phyloP scores from a whole-genome alignment of 2,113 vertebrate genomes.

The Rousettus leschenaultii region DNA sequence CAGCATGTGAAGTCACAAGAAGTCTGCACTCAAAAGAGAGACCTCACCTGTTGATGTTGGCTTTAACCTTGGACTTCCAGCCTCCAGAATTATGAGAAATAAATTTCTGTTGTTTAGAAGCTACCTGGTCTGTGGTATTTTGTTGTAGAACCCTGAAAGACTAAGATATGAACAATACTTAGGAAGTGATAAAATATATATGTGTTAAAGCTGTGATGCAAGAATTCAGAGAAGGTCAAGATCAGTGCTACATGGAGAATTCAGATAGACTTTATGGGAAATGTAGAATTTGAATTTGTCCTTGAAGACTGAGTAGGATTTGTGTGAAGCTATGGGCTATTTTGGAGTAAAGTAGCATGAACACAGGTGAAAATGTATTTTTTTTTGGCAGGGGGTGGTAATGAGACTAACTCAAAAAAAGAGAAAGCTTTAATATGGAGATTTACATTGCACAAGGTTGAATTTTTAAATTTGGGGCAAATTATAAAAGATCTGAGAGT shows the following conservation, averaged over 20 bases:
- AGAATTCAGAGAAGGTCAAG: background rate
- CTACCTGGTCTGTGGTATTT: background rate
- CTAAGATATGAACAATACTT: no score
- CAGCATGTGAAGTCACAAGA: no score
- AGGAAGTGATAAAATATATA: background rate
- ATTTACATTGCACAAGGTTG: background rate
- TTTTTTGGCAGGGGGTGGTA: background rate
- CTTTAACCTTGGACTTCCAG: background rate
- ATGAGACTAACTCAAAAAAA: background rate
- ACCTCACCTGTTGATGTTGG: background rate
- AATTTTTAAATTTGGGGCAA: background rate
- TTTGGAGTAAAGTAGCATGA: background rate
- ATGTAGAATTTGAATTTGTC: background rate
- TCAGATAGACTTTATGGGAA: background rate
- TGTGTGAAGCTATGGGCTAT: background rate
- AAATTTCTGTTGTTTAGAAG: background rate
- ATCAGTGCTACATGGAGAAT: background rate
- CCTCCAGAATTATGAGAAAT: background rate
- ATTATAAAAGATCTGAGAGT: background rate
- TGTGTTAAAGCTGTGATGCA: background rate
- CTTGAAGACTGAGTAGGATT: background rate
- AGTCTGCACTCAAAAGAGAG: background rate
- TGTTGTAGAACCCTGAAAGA: background rate
- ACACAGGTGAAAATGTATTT: fast-evolving
- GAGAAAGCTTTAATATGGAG: background rate